phyloP scores from a whole-genome alignment of 2,797 vertebrate species.

The Eutrigla gurnardus region DNA sequence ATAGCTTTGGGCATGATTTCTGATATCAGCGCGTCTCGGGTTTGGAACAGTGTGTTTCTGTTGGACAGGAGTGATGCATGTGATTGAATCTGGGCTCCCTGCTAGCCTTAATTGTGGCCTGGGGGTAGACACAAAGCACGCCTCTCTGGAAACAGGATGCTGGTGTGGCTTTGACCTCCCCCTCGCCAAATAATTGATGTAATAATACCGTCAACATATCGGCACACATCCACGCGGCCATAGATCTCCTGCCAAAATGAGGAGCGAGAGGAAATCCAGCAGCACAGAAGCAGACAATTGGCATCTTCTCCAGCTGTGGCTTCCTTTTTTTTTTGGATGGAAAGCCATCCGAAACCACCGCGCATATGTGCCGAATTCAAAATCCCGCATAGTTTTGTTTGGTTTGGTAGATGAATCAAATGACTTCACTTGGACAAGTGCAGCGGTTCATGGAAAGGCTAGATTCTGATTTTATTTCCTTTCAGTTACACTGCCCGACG shows the following conservation, averaged over 20 bases:
- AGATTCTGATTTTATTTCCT: constrained; percentile 22
- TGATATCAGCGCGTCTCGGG: constrained; percentile 76
- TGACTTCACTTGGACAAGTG: constrained; percentile 21
- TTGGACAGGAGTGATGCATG: constrained; percentile 86
- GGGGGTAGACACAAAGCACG: constrained; percentile 84
- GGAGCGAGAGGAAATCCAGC: constrained; percentile 68
- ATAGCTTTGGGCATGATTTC: constrained; percentile 81
- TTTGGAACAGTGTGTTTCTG: constrained; percentile 84
- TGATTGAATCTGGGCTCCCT: constrained; percentile 88
- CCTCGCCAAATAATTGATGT: constrained; percentile 86
- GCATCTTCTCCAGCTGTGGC: constrained; percentile 60
- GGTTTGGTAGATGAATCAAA: constrained; percentile 24
- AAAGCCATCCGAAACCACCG: constrained; percentile 40
- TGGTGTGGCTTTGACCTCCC: constrained; percentile 86
- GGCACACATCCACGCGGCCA: constrained; percentile 83
- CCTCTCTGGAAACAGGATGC: constrained; percentile 86
- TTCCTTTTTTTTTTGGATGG: constrained; percentile 26
- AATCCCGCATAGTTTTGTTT: constrained; percentile 33
- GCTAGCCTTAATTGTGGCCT: constrained; percentile 85
- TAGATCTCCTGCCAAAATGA: constrained; percentile 79
- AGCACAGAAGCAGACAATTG: constrained; percentile 58
- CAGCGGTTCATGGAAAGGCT: constrained; percentile 38
- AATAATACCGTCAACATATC: constrained; percentile 88
- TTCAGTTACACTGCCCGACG: constrained; percentile 10
- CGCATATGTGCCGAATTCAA: constrained; percentile 37